Base-by-base conservation (phyloP, 2,888 invertebrate species). In the Chaetoderma sp. region DNA sequence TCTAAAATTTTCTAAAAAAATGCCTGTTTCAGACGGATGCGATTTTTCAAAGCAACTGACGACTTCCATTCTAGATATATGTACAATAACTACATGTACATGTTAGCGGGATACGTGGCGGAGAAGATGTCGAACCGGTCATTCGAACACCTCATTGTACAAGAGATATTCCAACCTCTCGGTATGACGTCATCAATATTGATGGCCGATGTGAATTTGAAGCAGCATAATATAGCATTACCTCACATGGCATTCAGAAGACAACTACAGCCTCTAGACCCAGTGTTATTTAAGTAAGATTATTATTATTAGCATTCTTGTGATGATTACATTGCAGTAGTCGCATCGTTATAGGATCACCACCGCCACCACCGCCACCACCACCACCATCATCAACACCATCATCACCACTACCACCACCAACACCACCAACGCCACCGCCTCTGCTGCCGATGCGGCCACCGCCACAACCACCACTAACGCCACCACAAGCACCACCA, bases 11-110 rank as follows among this genome's bases (percentile, higher is more conserved):
- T n/a, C n/a, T n/a, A n/a, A n/a, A n/a, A n/a, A n/a, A 61, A 49
- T 32, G n/a, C 61, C 49, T 36, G 10, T 65, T 67, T 27, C 74
- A 85, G 85, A 55, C 68, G 76, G 6, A 65, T 85, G 16, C 76
- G 76, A n/a, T 79, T 78, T 67, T 74, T 83, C 67, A 77, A 80
- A 0, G 78, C 80, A 10, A 62, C 65, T 10, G 67, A 69, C 8
- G 73, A 75, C 0, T 79, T 85, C 60, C 72, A 85, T 13, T 75
- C 79, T 6, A 74, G 75, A 49, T 81, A 82, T 66, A 63, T 78
- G 55, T 84, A 84, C 77, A 85, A 79, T 72, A 85, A 86, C 69
- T 82, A 80, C 71, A 80, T 85, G 79, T 86, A 83, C 71, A 79
- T 78, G 21, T 60, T 86, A 50, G 86, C 84, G 3, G 85, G 81